Conservation (phyloP, 2,113 vertebrate species). For the Lathamus discolor region DNA sequence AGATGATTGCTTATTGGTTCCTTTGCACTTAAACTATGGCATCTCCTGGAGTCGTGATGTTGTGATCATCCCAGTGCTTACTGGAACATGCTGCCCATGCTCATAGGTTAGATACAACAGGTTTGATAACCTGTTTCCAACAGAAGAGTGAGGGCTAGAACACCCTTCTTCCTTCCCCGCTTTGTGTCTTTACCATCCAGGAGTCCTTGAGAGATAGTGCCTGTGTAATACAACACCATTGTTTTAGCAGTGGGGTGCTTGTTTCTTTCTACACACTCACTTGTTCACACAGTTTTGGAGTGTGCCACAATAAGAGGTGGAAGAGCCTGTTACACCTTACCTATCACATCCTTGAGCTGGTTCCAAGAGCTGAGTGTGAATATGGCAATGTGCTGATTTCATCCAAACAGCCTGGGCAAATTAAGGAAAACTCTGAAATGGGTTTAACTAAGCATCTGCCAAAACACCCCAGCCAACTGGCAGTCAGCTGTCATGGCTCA, state of each 20-base stretch:
- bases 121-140: neutral
- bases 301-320: fast-evolving
- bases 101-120: neutral
- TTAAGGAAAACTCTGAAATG: neutral
- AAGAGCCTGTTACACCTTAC: neutral
- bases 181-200: neutral
- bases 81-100: neutral
- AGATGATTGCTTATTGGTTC: neutral
- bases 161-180: neutral
- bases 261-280: neutral
- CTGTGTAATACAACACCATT: neutral
- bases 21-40: neutral
- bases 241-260: neutral
- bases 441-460: neutral
- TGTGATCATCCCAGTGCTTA: neutral
- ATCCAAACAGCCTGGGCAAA: neutral
- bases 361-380: neutral
- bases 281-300: neutral
- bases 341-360: neutral
- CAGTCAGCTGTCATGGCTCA: neutral
- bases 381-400: neutral
- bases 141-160: neutral
- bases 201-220: neutral
- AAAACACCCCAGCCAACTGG: neutral
- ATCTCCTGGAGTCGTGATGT: neutral